Conservation (phyloP, 2,888 invertebrate species). For the Pediacus dermestoides region DNA sequence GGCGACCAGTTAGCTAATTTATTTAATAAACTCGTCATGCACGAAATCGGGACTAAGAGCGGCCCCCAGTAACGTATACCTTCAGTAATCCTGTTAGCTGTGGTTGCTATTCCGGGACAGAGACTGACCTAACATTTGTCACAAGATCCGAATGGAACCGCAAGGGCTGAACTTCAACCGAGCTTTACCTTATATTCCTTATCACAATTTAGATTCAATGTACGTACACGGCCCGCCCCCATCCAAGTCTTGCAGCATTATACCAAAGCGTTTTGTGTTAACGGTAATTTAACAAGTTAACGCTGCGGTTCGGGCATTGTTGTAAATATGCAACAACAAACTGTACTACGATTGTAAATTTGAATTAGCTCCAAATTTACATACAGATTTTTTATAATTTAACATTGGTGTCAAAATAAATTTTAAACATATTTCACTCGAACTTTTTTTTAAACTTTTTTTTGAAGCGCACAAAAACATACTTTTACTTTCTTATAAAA, state of each 20-base stretch:
- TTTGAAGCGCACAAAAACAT: no score
- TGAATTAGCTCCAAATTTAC: no score
- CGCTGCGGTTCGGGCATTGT: no score
- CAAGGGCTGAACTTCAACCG: slow-evolving; percentile 18
- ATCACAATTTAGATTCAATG: slow-evolving; percentile 22
- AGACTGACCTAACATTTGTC: slow-evolving; percentile 45
- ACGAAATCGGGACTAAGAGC: slow-evolving; percentile 42
- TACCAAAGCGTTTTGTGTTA: slow-evolving; percentile 2
- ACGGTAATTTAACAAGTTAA: no score
- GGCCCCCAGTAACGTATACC: slow-evolving; percentile 36
- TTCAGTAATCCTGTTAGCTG: slow-evolving; percentile 44
- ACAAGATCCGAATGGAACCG: slow-evolving; percentile 34
- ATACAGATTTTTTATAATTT: no score
- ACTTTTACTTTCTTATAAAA: no score
- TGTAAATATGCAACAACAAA: no score
- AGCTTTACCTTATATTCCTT: slow-evolving; percentile 25
- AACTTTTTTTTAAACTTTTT: no score
- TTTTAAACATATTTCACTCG: no score
- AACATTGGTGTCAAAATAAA: no score
- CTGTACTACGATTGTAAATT: no score
- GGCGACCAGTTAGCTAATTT: slow-evolving; percentile 38
- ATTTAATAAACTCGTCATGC: slow-evolving; percentile 46
- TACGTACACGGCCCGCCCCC: no score
- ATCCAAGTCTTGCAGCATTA: slow-evolving; percentile 13
- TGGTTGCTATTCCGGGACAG: slow-evolving; percentile 42